These are phyloP conservation scores for Beris chalybata DNA, from an alignment of 2,888 invertebrate genomes.

Conservation along the genomic window DNA sequence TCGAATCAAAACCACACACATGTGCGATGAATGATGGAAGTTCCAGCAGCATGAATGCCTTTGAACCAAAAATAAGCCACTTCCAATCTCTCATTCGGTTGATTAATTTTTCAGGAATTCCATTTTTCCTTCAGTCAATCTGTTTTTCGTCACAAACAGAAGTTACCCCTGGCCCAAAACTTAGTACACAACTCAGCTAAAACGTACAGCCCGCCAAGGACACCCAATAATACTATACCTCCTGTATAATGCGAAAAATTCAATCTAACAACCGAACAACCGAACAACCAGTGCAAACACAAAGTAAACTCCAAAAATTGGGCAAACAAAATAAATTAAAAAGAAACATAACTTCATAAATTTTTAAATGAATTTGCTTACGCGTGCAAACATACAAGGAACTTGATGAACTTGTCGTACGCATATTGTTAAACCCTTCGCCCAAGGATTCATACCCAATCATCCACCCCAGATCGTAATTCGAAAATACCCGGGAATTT, in stretches of 20 bases:
- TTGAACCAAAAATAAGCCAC: background rate
- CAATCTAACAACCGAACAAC: background rate
- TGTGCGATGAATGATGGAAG: constrained; percentile 21
- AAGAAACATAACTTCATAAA: constrained; percentile 38
- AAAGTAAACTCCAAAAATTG: constrained; percentile 36
- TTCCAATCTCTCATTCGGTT: constrained; percentile 20
- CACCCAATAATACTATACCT: background rate
- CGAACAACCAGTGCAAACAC: constrained; percentile 1
- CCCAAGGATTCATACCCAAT: too few species aligned
- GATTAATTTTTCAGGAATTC: constrained; percentile 40
- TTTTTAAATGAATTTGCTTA: constrained; percentile 32
- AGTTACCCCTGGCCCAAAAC: constrained; percentile 8
- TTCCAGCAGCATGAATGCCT: constrained; percentile 16
- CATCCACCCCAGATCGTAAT: too few species aligned
- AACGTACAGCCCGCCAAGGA: background rate
- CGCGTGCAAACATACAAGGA: constrained; percentile 29
- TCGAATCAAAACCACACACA: constrained; percentile 10
- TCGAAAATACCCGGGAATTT: too few species aligned
- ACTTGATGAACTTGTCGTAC: background rate
- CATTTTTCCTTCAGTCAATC: constrained; percentile 35
- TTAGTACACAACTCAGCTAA: background rate
- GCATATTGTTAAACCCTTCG: background rate
- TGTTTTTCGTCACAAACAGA: constrained; percentile 33
- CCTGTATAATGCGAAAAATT: constrained; percentile 8
- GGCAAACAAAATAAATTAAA: constrained; percentile 39